Evolutionary conservation across 2,888 invertebrate species (phyloP), one percentile per base, ranked within the genome.

Genomic region (Patella pellucida): DNA sequence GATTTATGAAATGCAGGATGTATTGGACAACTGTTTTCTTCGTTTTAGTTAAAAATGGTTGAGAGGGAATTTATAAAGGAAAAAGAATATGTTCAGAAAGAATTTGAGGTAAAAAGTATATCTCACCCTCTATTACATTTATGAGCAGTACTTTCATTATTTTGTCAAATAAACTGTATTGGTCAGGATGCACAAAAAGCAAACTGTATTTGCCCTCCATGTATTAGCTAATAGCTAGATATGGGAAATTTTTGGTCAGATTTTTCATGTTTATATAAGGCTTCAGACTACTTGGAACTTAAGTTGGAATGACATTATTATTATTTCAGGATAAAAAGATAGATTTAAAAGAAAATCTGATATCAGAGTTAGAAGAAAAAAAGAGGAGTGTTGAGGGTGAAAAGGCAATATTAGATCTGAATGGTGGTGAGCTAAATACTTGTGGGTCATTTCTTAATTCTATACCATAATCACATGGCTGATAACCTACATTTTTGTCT

Each of bases 361-460:
- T 98, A 51, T 94, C 94, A 52, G 98, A 98, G 90, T 94, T 97
- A 89, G 98, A 98, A 89, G 98, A 98, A 85, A 97, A 97, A 88
- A 93, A 95, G 86, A 95, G 95, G 85, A 93, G 95, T 85, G 96
- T 98, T 74, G 98, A 98, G 91, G 94, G 94, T 77, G 98, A 98
- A 89, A 92, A 97, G 75, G 94, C 94, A 81, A 95, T 94, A 71
- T 95, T 98, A 93, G 98, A 98, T 90, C 92, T 98, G 0, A 96
- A 96, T 74, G 96, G 95, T 80, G 96, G 91, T 87, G 78, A 79
- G 81, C 4, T 31, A 31, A 31, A 31, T 31, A 31, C 31, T 4
- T 31, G 4, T 41, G 9, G 41, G 41, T 41, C 9, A 41, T 41
- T 7, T 41, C 7, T 41, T 41, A 41, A 41, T 41, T 9, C 41